These are phyloP conservation scores for Sciurus vulgaris DNA, from an alignment of 2,797 vertebrate species.

Conservation along the genomic window DNA sequence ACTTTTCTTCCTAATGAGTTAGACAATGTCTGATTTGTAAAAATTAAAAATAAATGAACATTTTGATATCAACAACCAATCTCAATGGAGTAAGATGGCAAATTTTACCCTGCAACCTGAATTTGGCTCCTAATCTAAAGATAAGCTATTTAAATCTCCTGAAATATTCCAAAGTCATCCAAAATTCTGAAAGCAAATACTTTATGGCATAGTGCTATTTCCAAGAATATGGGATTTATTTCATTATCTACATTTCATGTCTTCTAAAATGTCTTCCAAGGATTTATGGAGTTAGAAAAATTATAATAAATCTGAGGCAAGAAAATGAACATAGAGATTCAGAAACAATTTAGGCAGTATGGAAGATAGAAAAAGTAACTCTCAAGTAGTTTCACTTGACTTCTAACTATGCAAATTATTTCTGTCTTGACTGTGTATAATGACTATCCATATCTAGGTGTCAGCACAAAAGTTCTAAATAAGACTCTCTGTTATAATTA, in stretches of 20 bases:
- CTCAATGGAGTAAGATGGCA: background rate
- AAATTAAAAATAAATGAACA: constrained; percentile 32
- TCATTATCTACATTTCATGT: background rate
- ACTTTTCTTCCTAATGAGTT: background rate
- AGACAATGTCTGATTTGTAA: background rate
- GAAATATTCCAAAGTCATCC: background rate
- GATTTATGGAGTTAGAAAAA: constrained; percentile 1
- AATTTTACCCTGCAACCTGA: background rate
- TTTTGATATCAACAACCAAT: background rate
- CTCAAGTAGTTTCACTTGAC: background rate
- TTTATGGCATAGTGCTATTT: background rate
- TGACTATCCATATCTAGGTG: background rate
- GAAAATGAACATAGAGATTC: background rate
- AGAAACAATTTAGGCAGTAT: background rate
- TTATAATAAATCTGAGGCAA: background rate
- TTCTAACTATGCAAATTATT: background rate
- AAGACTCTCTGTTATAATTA: background rate
- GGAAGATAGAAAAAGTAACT: background rate
- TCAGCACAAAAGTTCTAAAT: background rate
- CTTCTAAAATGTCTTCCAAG: background rate
- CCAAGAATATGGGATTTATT: background rate
- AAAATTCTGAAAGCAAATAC: constrained; percentile 18
- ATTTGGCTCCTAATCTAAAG: background rate
- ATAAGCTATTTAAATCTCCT: background rate
- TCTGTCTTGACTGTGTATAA: background rate